phyloP scores from a whole-genome alignment of 2,113 vertebrate species.

The Manacus vitellinus region DNA sequence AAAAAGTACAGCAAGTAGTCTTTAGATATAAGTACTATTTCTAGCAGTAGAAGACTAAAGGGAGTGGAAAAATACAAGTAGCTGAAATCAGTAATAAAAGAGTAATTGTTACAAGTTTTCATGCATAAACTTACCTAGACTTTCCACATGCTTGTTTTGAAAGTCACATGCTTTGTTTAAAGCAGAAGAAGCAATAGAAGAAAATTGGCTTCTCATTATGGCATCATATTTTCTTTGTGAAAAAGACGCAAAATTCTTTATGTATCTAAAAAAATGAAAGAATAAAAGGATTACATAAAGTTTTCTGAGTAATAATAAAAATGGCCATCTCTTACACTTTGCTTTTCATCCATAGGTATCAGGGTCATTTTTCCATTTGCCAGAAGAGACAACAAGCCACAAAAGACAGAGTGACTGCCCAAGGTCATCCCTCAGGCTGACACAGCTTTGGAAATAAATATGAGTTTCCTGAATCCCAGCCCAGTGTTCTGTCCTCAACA shows the following conservation, averaged over 20 bases:
- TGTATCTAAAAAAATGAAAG: neutral
- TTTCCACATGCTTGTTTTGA: neutral
- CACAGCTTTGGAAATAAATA: conserved; percentile 5
- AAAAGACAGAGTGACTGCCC: neutral
- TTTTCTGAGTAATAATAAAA: neutral
- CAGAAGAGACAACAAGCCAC: neutral
- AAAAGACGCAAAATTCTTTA: neutral
- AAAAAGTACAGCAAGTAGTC: neutral
- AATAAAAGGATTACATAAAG: neutral
- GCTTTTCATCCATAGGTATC: neutral
- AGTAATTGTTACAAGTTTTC: neutral
- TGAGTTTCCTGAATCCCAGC: conserved; percentile 1
- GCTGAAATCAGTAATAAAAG: neutral
- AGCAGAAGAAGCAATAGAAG: neutral
- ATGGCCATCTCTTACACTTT: neutral
- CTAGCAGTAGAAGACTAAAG: neutral
- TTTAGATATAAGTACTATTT: neutral
- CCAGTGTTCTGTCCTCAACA: neutral
- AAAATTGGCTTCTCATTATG: neutral
- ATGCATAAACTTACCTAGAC: neutral
- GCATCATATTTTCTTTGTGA: neutral
- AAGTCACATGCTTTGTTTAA: neutral
- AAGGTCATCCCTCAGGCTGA: neutral
- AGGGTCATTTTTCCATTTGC: neutral
- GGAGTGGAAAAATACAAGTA: neutral